Percentiles rank a stretch among this genome's conserved stretches.
phyloP scores from a whole-genome alignment of 2,888 invertebrate genomes.

The Danaus chrysippus region DNA sequence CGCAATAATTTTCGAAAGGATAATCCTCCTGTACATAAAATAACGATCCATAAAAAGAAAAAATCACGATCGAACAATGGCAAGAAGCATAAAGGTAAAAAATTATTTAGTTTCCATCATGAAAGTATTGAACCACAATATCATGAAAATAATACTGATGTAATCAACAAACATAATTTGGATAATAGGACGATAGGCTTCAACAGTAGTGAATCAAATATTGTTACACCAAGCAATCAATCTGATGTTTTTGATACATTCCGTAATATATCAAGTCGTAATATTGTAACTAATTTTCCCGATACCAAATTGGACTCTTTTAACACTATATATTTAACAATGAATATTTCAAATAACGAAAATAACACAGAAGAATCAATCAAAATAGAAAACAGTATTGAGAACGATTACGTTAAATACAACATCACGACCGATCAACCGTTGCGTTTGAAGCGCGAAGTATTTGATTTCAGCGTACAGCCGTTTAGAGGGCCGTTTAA shows the following conservation, averaged over 20 bases:
- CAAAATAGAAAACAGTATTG: slow-evolving; percentile 56
- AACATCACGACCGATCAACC: slow-evolving; percentile 38
- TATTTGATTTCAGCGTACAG: slow-evolving; percentile 15
- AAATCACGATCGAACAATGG: slow-evolving; percentile 50
- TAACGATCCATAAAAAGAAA: slow-evolving; percentile 65
- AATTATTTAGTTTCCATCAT: slow-evolving; percentile 51
- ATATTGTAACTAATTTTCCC: slow-evolving; percentile 32
- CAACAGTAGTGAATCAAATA: slow-evolving; percentile 24
- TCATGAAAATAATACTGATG: slow-evolving; percentile 37
- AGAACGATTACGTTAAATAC: slow-evolving; percentile 45
- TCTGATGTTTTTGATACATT: slow-evolving; percentile 11
- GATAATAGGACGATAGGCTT: slow-evolving; percentile 24
- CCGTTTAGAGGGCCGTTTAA: slow-evolving; percentile 9
- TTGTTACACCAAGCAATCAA: slow-evolving; percentile 24
- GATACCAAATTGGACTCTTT: slow-evolving; percentile 35
- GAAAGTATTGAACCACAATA: slow-evolving; percentile 49
- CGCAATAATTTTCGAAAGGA: slow-evolving; percentile 44
- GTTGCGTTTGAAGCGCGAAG: slow-evolving; percentile 46
- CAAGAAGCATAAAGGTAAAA: slow-evolving; percentile 62
- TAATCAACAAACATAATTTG: slow-evolving; percentile 31
- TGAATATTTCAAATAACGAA: slow-evolving; percentile 50
- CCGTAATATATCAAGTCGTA: slow-evolving; percentile 32
- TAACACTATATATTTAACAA: slow-evolving; percentile 46
- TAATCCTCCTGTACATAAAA: slow-evolving; percentile 52
- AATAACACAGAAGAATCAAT: slow-evolving; percentile 40